Conservation (phyloP, 2,113 vertebrate species). For the Hemichromis elongatus region DNA sequence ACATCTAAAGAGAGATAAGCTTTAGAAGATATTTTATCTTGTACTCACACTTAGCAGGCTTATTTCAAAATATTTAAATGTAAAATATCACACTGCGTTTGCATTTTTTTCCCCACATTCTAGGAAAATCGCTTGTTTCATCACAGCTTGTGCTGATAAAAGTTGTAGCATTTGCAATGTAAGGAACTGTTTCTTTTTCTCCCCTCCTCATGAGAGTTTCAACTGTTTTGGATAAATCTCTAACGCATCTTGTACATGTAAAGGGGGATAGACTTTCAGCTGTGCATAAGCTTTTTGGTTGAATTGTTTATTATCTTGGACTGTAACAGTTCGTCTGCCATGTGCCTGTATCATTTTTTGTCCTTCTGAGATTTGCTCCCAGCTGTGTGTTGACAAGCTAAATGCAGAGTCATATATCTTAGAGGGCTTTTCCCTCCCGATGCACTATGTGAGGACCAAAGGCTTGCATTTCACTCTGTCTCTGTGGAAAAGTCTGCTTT, state of each 20-base stretch:
- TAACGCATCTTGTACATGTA: neutral
- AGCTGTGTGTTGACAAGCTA: neutral
- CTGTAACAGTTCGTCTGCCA: neutral
- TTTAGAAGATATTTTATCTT: neutral
- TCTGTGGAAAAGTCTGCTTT: constrained; percentile 36
- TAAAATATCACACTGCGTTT: neutral
- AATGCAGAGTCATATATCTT: constrained; percentile 1
- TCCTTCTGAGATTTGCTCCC: neutral
- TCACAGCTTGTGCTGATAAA: neutral
- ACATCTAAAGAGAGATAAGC: neutral
- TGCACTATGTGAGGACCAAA: neutral
- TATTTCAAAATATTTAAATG: neutral
- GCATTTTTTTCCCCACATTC: constrained; percentile 8
- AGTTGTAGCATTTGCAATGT: neutral
- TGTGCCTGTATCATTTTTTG: neutral
- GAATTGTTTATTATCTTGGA: neutral
- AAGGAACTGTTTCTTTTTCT: neutral
- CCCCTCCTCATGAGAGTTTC: neutral
- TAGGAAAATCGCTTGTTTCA: neutral
- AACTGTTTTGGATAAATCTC: neutral
- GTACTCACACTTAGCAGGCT: neutral
- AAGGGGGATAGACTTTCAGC: neutral
- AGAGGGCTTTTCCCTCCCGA: constrained; percentile 12
- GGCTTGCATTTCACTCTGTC: constrained; percentile 1
- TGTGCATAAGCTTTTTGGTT: neutral